Evolutionary conservation across 2,888 invertebrate genomes (phyloP), one percentile per base, ranked within the genome.

Genomic region (Ochropleura plecta): DNA sequence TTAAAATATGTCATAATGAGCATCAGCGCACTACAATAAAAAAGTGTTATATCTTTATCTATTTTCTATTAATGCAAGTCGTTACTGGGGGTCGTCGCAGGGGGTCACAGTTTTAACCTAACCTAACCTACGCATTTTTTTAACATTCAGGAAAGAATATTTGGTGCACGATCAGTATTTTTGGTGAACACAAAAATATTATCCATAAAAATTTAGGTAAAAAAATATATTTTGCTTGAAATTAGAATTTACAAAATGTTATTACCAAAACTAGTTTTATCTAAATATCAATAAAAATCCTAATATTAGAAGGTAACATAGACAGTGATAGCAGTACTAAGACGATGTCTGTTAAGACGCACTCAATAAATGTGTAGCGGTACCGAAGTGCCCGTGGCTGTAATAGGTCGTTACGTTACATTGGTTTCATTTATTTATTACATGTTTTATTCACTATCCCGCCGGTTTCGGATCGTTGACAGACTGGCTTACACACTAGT

Each of bases 381-480:
- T 71, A 46, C 69, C 42, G 64, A 65, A 78, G 83, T 81, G 87
- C 76, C 79, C 55, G 79, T 81, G 81, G 84, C 88, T 90, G 91
- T 92, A 87, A 87, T 93, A 90, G 91, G 89, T 90, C 90, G 91
- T 92, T 92, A 92, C 92, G 90, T 92, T 90, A 91, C 92, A 91
- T 93, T 93, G 92, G 91, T 91, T 90, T 91, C 92, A 91, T 94
- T 93, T 93, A 93, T 93, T 91, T 93, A 95, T 95, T 95, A 93
- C 95, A 95, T 95, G 95, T 95, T 95, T 95, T 95, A 95, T 95
- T 95, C 95, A 95, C 90, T 82, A 87, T 20, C 76, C 86, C 81
- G 88, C 74, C 82, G 86, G 82, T 83, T 89, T 89, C 85, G 86
- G 85, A 84, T 76, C 82, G 88, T 90, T 91, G 91, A 89, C 89